These are phyloP conservation scores for Monoplex corrugatus DNA, from an alignment of 2,888 invertebrate species.

Conservation along the genomic window DNA sequence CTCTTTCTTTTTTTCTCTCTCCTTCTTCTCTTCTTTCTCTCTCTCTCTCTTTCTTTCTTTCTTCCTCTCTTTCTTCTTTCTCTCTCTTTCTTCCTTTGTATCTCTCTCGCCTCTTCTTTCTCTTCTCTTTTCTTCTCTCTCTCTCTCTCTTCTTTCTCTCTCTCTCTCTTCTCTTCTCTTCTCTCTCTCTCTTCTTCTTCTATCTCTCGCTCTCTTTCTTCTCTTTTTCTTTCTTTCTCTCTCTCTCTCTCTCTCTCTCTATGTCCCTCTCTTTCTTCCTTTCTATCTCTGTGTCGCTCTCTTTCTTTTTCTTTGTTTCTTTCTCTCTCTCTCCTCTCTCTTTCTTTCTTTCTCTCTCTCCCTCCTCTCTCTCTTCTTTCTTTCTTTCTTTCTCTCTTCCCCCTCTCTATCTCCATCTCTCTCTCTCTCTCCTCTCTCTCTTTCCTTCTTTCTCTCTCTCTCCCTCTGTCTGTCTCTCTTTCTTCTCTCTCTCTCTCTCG, in stretches of 20 bases:
- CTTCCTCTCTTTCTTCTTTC: too few species aligned
- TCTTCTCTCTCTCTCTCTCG: neutral
- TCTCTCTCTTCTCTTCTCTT: too few species aligned
- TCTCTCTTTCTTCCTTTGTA: too few species aligned
- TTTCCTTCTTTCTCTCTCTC: neutral
- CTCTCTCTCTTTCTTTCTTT: too few species aligned
- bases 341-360: neutral
- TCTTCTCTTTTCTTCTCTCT: too few species aligned
- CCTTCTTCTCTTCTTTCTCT: too few species aligned
- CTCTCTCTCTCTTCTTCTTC: too few species aligned
- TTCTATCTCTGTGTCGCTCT: too few species aligned
- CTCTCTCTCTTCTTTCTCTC: too few species aligned
- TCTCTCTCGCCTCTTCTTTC: too few species aligned
- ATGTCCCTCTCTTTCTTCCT: neutral
- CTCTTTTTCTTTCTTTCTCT: neutral
- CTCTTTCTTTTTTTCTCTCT: too few species aligned
- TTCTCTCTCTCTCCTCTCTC: neutral
- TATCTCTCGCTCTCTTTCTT: too few species aligned
- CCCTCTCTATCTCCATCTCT: neutral
- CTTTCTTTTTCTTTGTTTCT: neutral
- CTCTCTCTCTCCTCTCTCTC: neutral
- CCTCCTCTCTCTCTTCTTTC: neutral
- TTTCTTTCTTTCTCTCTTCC: neutral
- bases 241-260: neutral
- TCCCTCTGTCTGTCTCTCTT: neutral